phyloP scores from a whole-genome alignment of 2,113 vertebrate genomes.

The Sinocyclocheilus grahami region DNA sequence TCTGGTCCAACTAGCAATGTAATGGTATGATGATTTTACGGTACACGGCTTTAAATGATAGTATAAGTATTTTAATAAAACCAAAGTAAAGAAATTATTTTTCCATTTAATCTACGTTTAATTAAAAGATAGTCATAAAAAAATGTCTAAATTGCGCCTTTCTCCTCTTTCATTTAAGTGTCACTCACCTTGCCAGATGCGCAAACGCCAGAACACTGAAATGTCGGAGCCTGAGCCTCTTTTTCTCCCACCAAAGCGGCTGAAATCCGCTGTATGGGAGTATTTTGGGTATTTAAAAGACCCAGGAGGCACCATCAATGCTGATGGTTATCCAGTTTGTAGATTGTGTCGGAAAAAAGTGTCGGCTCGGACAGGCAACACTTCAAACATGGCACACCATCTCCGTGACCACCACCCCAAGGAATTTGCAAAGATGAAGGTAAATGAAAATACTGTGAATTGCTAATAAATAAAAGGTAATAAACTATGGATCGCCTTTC shows the following conservation, averaged over 20 bases:
- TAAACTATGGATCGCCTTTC: background rate
- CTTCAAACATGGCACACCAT: conserved; percentile 29
- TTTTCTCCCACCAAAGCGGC: conserved; percentile 18
- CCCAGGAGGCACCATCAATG: background rate
- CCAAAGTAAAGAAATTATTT: background rate
- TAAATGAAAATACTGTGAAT: conserved; percentile 11
- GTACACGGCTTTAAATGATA: background rate
- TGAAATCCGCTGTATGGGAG: conserved; percentile 12
- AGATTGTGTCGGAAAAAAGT: conserved; percentile 48
- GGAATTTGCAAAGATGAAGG: conserved; percentile 18
- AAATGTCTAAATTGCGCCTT: conserved; percentile 27
- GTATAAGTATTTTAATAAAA: background rate
- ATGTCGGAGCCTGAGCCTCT: conserved; percentile 30
- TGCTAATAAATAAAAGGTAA: background rate
- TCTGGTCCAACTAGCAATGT: background rate
- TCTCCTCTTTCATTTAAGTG: conserved; percentile 33
- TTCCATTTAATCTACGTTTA: background rate
- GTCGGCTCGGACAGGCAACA: conserved; percentile 54
- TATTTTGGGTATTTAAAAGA: conserved; percentile 32
- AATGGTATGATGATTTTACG: conserved; percentile 20
- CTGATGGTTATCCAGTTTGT: conserved; percentile 45
- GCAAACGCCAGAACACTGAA: conserved; percentile 24
- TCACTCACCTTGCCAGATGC: conserved; percentile 22
- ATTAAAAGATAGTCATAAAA: conserved; percentile 1
- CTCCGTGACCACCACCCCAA: conserved; percentile 22